Percentiles rank a stretch among this genome's conserved stretches.
These are phyloP conservation scores for Ageneiosus marmoratus DNA, from an alignment of 2,113 vertebrate species.

Conservation along the genomic window DNA sequence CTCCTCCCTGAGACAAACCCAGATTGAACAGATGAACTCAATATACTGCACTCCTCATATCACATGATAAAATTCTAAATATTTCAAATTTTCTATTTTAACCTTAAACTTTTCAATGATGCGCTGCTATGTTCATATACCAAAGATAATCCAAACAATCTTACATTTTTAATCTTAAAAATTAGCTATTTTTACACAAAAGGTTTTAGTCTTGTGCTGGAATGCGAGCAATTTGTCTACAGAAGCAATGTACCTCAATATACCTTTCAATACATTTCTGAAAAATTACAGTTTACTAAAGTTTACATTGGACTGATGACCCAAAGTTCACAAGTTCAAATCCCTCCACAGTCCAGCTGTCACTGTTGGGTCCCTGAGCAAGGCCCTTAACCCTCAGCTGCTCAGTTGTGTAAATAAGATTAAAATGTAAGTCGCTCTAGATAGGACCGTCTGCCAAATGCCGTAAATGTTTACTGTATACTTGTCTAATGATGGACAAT, in stretches of 20 bases:
- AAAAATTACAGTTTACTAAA: background rate
- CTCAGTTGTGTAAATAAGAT: too few relatives aligned
- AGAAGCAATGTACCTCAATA: background rate
- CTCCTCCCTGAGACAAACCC: conserved; percentile 60
- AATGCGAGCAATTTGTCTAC: too few relatives aligned
- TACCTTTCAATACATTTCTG: background rate
- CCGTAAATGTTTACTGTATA: background rate
- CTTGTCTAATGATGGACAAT: background rate
- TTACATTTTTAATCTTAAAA: background rate
- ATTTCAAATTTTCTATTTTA: background rate
- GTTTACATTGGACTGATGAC: too few relatives aligned
- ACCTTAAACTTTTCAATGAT: background rate
- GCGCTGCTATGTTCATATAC: too few relatives aligned
- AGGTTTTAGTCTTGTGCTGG: background rate
- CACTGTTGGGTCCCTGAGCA: too few relatives aligned
- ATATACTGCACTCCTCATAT: background rate
- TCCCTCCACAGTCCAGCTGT: too few relatives aligned
- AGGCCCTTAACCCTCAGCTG: too few relatives aligned
- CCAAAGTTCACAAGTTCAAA: too few relatives aligned
- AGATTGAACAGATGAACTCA: background rate
- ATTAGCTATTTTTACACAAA: background rate
- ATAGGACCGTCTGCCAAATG: too few relatives aligned
- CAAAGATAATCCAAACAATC: background rate
- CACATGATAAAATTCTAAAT: background rate
- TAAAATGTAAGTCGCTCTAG: too few relatives aligned